These are phyloP conservation scores for Sisor rabdophorus DNA, from an alignment of 2,113 vertebrate genomes.

Conservation along the genomic window DNA sequence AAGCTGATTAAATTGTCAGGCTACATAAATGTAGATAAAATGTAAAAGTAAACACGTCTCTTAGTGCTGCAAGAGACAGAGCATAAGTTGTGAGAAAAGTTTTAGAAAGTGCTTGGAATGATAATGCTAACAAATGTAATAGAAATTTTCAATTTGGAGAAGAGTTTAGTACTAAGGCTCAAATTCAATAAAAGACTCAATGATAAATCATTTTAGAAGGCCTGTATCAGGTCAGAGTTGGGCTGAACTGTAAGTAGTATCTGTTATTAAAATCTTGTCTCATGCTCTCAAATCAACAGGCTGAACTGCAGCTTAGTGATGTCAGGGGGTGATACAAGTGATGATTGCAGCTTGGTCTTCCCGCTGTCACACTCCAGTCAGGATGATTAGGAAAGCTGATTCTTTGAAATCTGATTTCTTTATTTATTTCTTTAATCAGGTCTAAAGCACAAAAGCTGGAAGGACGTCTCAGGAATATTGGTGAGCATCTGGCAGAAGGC, in stretches of 20 bases:
- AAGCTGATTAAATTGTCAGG: too few relatives aligned
- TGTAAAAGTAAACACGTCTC: constrained; percentile 1
- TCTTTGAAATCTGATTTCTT: not conserved
- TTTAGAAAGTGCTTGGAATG: not conserved
- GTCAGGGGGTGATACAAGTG: not conserved
- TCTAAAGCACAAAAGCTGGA: not conserved
- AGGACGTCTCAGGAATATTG: not conserved
- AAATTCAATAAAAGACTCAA: not conserved
- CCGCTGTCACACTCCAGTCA: constrained; percentile 7
- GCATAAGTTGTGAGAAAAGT: not conserved
- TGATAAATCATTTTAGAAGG: too few relatives aligned
- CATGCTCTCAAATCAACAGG: constrained; percentile 1
- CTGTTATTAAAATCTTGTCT: not conserved
- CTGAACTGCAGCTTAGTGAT: not conserved
- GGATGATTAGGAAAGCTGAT: constrained; percentile 1
- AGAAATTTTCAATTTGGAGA: not conserved
- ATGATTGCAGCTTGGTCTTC: constrained; percentile 12
- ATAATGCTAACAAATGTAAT: too few relatives aligned
- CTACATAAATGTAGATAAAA: constrained; percentile 5
- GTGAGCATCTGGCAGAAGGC: not conserved
- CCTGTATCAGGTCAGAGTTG: not conserved
- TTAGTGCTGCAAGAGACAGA: not conserved
- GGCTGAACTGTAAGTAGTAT: not conserved
- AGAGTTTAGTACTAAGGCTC: not conserved
- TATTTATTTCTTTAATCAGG: constrained; percentile 2